Base-by-base conservation (phyloP, 2,888 invertebrate species). In the Catocala nupta region DNA sequence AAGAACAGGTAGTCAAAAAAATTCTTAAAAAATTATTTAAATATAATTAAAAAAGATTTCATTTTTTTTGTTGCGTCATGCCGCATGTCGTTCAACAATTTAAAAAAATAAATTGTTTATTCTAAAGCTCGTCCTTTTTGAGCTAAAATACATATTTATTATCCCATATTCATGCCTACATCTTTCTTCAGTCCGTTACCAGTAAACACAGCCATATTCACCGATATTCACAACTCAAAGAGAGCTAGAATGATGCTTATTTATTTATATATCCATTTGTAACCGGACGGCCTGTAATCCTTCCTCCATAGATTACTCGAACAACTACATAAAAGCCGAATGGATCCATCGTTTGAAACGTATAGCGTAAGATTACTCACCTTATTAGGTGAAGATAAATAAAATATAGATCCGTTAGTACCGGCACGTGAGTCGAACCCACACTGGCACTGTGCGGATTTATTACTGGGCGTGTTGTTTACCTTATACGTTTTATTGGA, bases 331-430 rank as follows among this genome's bases (percentile, higher is more conserved):
- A 69, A 55, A 69, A 69, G 58, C 9, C 11, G 48, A 72, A 55
- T 34, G 60, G 56, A 66, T 72, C 66, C 57, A 66, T 66, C 61
- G 50, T 16, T 9, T 25, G 57, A 53, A 61, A 16, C 55, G 51
- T 50, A 33, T 34, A 58, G 65, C 50, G 63, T 63, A 75, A 65
- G 73, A 74, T 70, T 75, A 60, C 52, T 10, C 50, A 36, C 73
- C 73, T 39, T 74, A 52, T 69, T 57, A 12, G 73, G 73, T 5
- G 36, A 10, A 49, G 52, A 65, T 66, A 63, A 73, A 75, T 75
- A 70, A 72, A 72, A 69, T 69, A 76, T 63, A 34, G 36, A 12
- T 33, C 61, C 49, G 66, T 55, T 70, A 62, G 59, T 53, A 16
- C 45, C 33, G 49, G 73, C 70, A 50, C 63, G 59, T 61, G 65